A percentile compares a stretch with the other conserved stretches of the same genome.
Evolutionary conservation across 2,797 vertebrate species (phyloP).

Genomic region (Stomatorhinus walkeri): DNA sequence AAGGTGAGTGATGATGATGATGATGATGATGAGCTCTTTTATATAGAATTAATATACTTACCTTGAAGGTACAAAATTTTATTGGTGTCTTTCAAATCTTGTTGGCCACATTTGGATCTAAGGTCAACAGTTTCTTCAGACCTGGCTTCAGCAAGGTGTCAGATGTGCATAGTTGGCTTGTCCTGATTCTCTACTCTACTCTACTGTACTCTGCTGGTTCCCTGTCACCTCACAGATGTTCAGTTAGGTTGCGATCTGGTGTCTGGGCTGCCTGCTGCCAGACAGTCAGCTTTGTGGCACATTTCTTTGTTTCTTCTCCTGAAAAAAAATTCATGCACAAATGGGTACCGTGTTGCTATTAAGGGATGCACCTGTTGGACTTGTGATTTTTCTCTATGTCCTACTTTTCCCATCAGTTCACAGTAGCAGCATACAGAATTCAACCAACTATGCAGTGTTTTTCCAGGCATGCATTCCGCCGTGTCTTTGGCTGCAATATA

Average conservation of each 20-base stretch:
- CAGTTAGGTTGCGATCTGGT: not conserved
- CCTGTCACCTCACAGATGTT: not conserved
- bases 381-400: not conserved
- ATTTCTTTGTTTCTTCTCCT: not conserved
- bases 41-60: not conserved
- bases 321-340: not conserved
- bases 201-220: not conserved
- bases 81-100: not conserved
- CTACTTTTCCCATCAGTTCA: not conserved
- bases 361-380: not conserved
- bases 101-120: not conserved
- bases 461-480: not conserved
- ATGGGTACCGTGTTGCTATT: not conserved
- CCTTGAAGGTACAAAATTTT: not conserved
- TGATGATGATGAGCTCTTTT: not conserved
- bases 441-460: not conserved
- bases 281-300: not conserved
- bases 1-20: constrained; percentile 56
- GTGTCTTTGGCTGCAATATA: not conserved
- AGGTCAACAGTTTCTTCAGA: not conserved
- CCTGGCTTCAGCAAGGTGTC: not conserved
- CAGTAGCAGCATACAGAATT: not conserved
- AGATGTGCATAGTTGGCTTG: not conserved
- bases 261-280: not conserved
- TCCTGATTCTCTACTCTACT: not conserved